Evolutionary conservation across 2,113 vertebrate genomes (phyloP), one percentile per base, ranked within the genome.

Genomic region (Ovis canadensis): DNA sequence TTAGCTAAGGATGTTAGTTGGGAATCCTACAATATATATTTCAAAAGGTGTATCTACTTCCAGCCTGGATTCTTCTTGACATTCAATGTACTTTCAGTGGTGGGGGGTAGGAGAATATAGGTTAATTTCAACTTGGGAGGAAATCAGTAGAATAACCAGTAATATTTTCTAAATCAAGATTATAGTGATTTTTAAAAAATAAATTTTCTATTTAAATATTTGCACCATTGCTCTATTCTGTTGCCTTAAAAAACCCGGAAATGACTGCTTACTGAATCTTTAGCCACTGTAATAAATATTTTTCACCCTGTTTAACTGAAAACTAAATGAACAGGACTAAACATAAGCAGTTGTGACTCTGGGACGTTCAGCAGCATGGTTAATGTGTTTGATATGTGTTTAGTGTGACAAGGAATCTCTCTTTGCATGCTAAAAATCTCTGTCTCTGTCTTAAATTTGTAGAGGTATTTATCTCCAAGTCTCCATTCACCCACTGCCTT

Each of bases 261-360:
- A n/a, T 90, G n/a, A 77, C 36, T 97, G 64, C 27, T 97, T 96
- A 59, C 36, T 96, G 95, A 92, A 84, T 95, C 52, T 90, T 97
- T 92, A 93, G 23, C 90, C 64, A 31, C 60, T 96, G 4, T 45
- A 97, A 96, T 97, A 98, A 97, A 92, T 88, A 96, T 92, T 91
- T 88, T 94, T 83, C 45, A 48, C 31, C 52, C 52, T 90, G 25
- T 97, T 94, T 97, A 88, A 93, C 87, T 90, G 71, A 60, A 90
- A 97, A n/a, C 43, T 88, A 97, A 90, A 90, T 25, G 55, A 82
- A 48, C 10, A 59, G 94, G 33, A 78, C 55, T 91, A 93, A 96
- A 93, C 71, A 81, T 40, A 92, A 97, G 77, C 81, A 88, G n/a
- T 67, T 67, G 25, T 82, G 82, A 93, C 71, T 95, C 48, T 33